Evolutionary conservation across 2,888 invertebrate species (phyloP), one percentile per base, ranked within the genome.

Genomic region (Cremastinae sp.): DNA sequence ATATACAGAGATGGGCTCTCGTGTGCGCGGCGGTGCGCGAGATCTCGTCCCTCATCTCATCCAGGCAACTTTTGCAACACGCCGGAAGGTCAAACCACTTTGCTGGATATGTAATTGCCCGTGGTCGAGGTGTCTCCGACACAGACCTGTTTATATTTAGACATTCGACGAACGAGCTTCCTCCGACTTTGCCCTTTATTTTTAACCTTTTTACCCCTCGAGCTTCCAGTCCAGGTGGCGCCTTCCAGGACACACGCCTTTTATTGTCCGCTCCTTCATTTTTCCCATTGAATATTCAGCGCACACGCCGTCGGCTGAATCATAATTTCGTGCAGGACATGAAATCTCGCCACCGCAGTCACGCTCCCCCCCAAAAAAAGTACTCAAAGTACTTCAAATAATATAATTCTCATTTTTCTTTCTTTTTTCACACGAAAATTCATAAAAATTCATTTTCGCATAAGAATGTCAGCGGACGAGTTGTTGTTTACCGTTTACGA

Each of bases 401-500:
- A n/a, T n/a, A n/a, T n/a, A n/a, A n/a, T n/a, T n/a, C n/a, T n/a
- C n/a, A n/a, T n/a, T n/a, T n/a, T n/a, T n/a, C n/a, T n/a, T n/a
- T n/a, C n/a, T n/a, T n/a, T n/a, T n/a, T n/a, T n/a, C n/a, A n/a
- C n/a, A n/a, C n/a, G n/a, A n/a, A n/a, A n/a, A n/a, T n/a, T n/a
- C 5, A 28, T 28, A 5, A 5, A 28, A 28, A 28, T 28, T 2
- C 28, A 28, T 28, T 28, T 28, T 28, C 5, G 28, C 5, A 5
- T 5, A 28, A n/a, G n/a, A n/a, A n/a, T n/a, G 28, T 28, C 5
- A 3, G 28, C 28, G 28, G 28, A 5, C 5, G 5, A 5, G 28
- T 5, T 28, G 28, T 5, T 28, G 28, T 28, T 84, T 87, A 87
- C 87, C 87, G 86, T 86, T 87, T 78, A 80, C 84, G 84, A 85